Conservation (phyloP, 2,113 vertebrate genomes). For the Chionodraco myersi region DNA sequence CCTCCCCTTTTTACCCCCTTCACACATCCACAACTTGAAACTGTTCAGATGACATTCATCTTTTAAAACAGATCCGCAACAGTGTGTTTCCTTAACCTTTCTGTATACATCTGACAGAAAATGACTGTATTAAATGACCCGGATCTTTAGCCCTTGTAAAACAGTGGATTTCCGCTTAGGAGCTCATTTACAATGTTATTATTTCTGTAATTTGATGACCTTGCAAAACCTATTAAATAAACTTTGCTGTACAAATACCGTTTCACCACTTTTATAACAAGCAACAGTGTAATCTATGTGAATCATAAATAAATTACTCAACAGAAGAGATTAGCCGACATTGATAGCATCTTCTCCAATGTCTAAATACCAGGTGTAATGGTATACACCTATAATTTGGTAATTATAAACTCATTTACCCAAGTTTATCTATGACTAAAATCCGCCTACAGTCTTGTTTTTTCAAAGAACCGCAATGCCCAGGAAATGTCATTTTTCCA, state of each 20-base stretch:
- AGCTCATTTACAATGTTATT: constrained; percentile 21
- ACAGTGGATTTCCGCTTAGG: background rate
- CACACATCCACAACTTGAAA: constrained; percentile 37
- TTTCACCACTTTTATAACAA: constrained; percentile 39
- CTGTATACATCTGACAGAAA: constrained; percentile 4
- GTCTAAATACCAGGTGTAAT: constrained; percentile 74
- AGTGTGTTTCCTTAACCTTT: constrained; percentile 4
- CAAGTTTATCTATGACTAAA: constrained; percentile 66
- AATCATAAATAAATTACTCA: constrained; percentile 69
- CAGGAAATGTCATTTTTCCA: constrained; percentile 65
- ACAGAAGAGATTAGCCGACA: constrained; percentile 59
- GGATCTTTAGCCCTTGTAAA: background rate
- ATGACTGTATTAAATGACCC: constrained; percentile 10
- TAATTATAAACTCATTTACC: constrained; percentile 71
- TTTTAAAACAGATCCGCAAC: background rate
- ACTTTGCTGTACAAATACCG: constrained; percentile 35
- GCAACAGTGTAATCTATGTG: constrained; percentile 38
- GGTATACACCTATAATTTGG: constrained; percentile 75
- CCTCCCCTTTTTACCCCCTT: constrained; percentile 29
- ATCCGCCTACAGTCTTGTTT: constrained; percentile 60
- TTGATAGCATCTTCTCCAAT: constrained; percentile 69
- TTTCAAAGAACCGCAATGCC: constrained; percentile 46
- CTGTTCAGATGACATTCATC: constrained; percentile 27
- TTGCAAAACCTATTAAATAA: constrained; percentile 35
- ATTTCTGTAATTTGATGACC: constrained; percentile 42